Base-by-base conservation (phyloP, 2,113 vertebrate genomes). In the Thryonomys swinderianus region DNA sequence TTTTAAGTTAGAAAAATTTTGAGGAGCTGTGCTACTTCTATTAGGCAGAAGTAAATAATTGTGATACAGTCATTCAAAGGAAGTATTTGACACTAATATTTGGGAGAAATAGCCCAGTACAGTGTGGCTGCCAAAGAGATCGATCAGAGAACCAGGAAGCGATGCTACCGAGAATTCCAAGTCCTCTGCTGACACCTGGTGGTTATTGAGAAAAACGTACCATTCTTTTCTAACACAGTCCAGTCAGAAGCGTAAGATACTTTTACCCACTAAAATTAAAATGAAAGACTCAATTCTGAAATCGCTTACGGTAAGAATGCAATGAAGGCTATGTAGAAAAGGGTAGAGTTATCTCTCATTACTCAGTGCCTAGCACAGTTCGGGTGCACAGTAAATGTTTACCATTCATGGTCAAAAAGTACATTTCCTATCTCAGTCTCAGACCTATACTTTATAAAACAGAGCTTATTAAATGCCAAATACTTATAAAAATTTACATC, bases 171-270 rank as follows among this genome's bases (percentile, higher is more conserved):
- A 79, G 25, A 1, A 5, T 95, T 96, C 51, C 21, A 86, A 64
- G 87, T 96, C 40, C 18, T 94, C 67, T 94, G 66, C 78, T 45
- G 67, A 94, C 96, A 97, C 21, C 16, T 45, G 96, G 97, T 97
- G 92, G 97, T 78, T 55, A 30, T 20, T 76, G 69, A 16, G 84
- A 86, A 91, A 80, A 94, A 97, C 88, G 71, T 84, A 89, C 42
- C 57, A 94, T 55, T 23, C 61, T 79, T 74, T 93, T 66, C 13
- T 37, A 76, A 34, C 34, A 23, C 21, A 61, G 1, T 80, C 42
- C 23, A 81, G 79, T 85, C 1, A 27, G 30, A 92, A 95, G 91
- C 30, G 55, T 64, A 81, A 95, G 82, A 85, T 18, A 17, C 23
- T 79, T 69, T 94, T 20, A 85, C 9, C 14, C 34, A 48, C 37